These are phyloP conservation scores for Masnerella sp. DNA, from an alignment of 2,888 invertebrate genomes.

Conservation along the genomic window DNA sequence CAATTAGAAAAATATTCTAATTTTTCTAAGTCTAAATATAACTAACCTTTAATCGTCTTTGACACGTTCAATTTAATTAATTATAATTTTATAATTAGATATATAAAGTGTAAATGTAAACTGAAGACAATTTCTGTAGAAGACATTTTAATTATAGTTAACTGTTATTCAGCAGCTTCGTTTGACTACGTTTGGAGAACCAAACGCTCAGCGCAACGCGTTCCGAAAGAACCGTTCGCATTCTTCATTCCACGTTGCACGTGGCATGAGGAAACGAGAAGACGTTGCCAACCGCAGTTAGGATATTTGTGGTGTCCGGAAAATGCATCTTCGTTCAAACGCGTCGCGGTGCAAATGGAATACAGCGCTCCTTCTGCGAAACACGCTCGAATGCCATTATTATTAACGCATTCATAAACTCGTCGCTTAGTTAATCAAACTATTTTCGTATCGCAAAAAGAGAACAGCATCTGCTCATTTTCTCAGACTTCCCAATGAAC, in stretches of 20 bases:
- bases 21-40: no score
- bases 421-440: constrained; percentile 7
- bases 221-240: constrained; percentile 36
- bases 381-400: not conserved
- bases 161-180: no score
- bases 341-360: constrained; percentile 11
- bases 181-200: constrained; percentile 18
- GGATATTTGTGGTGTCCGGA: constrained; percentile 41
- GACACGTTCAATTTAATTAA: no score
- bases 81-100: no score
- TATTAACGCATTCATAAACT: constrained; percentile 16
- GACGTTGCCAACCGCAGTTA: constrained; percentile 37
- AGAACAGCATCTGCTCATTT: not conserved
- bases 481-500: not conserved
- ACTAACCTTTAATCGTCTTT: no score
- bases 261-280: constrained; percentile 40
- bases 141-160: no score
- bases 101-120: no score
- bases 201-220: constrained; percentile 15
- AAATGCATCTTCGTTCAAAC: constrained; percentile 33
- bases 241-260: constrained; percentile 32
- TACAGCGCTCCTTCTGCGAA: constrained; percentile 11
- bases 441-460: not conserved
- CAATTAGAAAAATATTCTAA: no score
- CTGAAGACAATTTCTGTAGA: no score